These are phyloP conservation scores for Rousettus leschenaultii DNA, from an alignment of 2,113 vertebrate species.

Conservation along the genomic window DNA sequence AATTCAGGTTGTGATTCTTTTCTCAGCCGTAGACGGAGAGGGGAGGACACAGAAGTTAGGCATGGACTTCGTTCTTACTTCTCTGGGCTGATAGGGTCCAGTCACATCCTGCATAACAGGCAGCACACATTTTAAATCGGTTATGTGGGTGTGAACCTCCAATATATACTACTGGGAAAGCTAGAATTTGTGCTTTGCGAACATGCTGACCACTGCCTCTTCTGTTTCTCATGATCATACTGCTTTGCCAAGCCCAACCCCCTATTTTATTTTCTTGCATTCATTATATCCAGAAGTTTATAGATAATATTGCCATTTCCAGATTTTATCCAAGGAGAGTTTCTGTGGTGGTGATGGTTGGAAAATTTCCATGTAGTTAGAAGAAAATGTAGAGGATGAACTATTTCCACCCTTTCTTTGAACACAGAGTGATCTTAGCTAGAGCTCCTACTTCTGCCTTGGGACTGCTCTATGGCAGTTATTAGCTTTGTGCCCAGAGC, in stretches of 20 bases:
- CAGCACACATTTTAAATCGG: not conserved
- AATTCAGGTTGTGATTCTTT: not conserved
- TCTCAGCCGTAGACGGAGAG: not conserved
- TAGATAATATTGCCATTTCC: not conserved
- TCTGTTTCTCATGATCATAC: not conserved
- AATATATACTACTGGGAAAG: accelerated
- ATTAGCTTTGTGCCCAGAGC: not conserved
- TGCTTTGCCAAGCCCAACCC: accelerated
- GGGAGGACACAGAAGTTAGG: not conserved
- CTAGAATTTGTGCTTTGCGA: accelerated
- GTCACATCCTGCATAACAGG: not conserved
- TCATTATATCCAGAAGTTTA: not conserved
- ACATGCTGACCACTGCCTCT: not conserved
- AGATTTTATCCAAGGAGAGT: not conserved
- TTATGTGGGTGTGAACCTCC: not conserved
- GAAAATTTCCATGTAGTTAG: not conserved
- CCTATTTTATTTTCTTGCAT: not conserved
- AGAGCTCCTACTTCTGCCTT: accelerated
- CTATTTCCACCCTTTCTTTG: not conserved
- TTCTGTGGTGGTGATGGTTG: not conserved
- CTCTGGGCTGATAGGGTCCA: not conserved
- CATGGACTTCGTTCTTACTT: not conserved
- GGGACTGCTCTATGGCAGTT: not conserved
- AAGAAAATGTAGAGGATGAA: not conserved
- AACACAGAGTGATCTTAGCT: not conserved